These are phyloP conservation scores for Xylophagus ater DNA, from an alignment of 2,888 invertebrate species.

Conservation along the genomic window DNA sequence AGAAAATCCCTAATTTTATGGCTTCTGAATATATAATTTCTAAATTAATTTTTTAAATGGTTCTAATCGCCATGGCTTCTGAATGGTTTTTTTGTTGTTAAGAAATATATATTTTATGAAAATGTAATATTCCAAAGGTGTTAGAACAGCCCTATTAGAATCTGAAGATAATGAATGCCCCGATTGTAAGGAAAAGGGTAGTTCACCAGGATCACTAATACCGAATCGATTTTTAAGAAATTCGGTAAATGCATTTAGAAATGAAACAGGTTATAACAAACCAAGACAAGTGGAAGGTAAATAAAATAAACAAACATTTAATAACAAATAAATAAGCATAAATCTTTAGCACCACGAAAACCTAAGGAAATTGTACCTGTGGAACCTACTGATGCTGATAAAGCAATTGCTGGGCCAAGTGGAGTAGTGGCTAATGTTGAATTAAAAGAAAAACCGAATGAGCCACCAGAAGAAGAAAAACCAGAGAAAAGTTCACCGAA, in stretches of 20 bases:
- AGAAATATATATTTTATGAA: slow-evolving; percentile 10
- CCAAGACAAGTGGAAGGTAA: slow-evolving; percentile 19
- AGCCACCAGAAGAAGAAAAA: neutral
- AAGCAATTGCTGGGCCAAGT: neutral
- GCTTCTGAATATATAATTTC: too few species aligned
- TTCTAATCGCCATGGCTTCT: too few species aligned
- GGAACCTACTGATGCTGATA: neutral
- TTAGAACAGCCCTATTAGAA: slow-evolving; percentile 75
- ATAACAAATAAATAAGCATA: neutral
- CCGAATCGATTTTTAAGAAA: slow-evolving; percentile 85
- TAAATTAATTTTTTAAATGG: slow-evolving; percentile 9
- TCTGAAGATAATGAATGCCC: slow-evolving; percentile 94
- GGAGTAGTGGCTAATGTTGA: neutral
- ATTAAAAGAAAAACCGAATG: slow-evolving; percentile 5
- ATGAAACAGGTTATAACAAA: slow-evolving; percentile 79
- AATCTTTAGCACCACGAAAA: slow-evolving; percentile 8
- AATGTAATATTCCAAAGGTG: slow-evolving; percentile 50
- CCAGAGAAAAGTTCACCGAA: neutral
- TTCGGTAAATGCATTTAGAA: slow-evolving; percentile 80
- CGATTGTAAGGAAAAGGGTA: slow-evolving; percentile 83
- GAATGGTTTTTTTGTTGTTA: slow-evolving; percentile 10
- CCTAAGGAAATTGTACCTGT: slow-evolving; percentile 1
- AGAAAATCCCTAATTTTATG: too few species aligned
- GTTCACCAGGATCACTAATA: slow-evolving; percentile 84
- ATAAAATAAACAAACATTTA: neutral